Evolutionary conservation across 2,797 vertebrate species (phyloP).

Genomic region (Podarcis siculus): DNA sequence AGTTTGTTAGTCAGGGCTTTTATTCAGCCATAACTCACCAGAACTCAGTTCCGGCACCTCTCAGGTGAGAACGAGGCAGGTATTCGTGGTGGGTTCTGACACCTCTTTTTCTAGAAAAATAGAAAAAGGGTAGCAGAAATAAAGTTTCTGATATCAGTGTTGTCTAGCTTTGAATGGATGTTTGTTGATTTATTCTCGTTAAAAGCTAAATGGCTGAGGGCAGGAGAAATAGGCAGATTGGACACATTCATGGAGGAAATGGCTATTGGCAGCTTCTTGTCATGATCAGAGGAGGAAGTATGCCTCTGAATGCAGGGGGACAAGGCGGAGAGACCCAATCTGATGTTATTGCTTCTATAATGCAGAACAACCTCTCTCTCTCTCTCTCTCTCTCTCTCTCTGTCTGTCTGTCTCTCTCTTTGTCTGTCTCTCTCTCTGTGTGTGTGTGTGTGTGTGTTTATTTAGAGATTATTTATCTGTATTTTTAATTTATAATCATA

Average conservation of each 20-base stretch:
- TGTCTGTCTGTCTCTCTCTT: too few relatives aligned
- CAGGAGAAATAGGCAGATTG: not conserved
- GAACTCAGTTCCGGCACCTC: too few relatives aligned
- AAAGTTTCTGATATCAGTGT: slow-evolving; percentile 2
- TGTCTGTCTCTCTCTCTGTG: accelerated
- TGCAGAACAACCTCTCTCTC: slow-evolving; percentile 8
- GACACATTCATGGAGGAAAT: too few relatives aligned
- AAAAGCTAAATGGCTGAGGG: not conserved
- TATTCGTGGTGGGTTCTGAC: too few relatives aligned
- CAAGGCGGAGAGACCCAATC: too few relatives aligned
- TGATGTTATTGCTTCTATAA: not conserved
- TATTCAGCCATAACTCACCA: too few relatives aligned
- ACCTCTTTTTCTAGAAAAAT: too few relatives aligned
- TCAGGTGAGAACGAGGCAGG: too few relatives aligned
- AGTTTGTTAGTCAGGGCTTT: accelerated
- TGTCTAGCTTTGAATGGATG: slow-evolving; percentile 29
- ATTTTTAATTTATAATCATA: not conserved
- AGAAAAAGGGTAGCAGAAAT: not conserved
- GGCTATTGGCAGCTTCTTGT: too few relatives aligned
- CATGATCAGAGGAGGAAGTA: too few relatives aligned
- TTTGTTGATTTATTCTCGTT: not conserved
- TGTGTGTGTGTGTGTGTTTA: not conserved
- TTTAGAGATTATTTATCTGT: not conserved
- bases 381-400: too few relatives aligned
- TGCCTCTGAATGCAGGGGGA: too few relatives aligned